Evolutionary conservation across 2,888 invertebrate species (phyloP).

Genomic region (Lymantria monacha): DNA sequence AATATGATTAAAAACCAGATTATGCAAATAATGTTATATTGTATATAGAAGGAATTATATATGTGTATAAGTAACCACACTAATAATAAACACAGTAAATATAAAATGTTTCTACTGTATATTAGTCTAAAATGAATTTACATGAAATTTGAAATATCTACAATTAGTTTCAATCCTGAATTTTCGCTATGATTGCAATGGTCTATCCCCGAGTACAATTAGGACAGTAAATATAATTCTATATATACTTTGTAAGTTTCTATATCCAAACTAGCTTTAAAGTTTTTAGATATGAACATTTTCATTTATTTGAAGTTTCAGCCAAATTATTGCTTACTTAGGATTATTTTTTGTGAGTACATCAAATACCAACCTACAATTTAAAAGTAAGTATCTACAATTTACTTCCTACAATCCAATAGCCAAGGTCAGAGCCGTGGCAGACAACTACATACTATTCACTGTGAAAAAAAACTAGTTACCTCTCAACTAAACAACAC

Average conservation of each 20-base stretch:
- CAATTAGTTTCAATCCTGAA: too few relatives aligned
- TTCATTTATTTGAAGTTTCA: slow-evolving; percentile 30
- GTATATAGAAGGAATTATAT: too few relatives aligned
- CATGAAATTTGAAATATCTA: too few relatives aligned
- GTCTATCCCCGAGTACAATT: too few relatives aligned
- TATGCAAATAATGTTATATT: neutral
- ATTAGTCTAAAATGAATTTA: too few relatives aligned
- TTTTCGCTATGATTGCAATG: too few relatives aligned
- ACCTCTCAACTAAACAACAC: slow-evolving; percentile 51
- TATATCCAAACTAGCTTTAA: neutral
- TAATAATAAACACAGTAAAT: too few relatives aligned
- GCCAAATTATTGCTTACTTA: slow-evolving; percentile 48
- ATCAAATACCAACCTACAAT: slow-evolving; percentile 80
- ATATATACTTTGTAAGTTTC: too few relatives aligned
- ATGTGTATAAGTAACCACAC: too few relatives aligned
- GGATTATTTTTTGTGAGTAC: slow-evolving; percentile 75
- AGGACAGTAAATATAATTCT: too few relatives aligned
- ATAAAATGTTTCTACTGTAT: too few relatives aligned
- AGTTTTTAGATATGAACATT: slow-evolving; percentile 12
- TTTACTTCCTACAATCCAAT: slow-evolving; percentile 82
- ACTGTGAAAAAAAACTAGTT: slow-evolving; percentile 66
- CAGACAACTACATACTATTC: slow-evolving; percentile 76
- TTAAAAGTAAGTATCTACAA: slow-evolving; percentile 79
- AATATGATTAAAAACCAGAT: neutral
- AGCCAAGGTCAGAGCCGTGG: slow-evolving; percentile 76